phyloP scores from a whole-genome alignment of 2,888 invertebrate species.

The Papilio protenor region DNA sequence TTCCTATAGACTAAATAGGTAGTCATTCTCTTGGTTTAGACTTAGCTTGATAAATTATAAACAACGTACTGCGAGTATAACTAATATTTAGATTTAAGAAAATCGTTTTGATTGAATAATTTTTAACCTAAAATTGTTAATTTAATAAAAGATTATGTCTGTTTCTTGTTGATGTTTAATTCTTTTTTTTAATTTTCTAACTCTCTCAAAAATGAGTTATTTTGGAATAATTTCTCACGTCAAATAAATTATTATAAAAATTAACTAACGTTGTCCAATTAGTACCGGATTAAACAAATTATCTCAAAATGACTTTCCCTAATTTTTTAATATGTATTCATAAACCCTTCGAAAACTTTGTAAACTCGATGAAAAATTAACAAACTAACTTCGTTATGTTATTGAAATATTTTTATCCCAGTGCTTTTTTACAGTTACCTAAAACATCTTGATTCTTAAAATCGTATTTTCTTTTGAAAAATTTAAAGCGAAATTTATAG shows the following conservation, averaged over 20 bases:
- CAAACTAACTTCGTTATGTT: background rate
- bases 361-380: background rate
- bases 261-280: conserved; percentile 21
- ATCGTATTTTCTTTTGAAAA: background rate
- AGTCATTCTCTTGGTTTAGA: background rate
- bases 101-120: background rate
- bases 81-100: background rate
- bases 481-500: background rate
- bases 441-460: background rate
- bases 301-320: background rate
- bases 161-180: background rate
- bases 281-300: conserved; percentile 1
- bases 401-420: too few relatives aligned
- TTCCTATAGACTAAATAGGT: background rate
- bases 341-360: background rate
- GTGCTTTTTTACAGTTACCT: background rate
- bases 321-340: background rate
- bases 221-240: conserved; percentile 1
- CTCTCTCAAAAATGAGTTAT: background rate
- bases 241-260: conserved; percentile 26
- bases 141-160: background rate
- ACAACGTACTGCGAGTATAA: background rate
- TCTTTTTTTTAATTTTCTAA: background rate
- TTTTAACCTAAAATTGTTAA: background rate
- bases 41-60: background rate